Conservation (phyloP, 2,113 vertebrate species). For the Collichthys lucidus region DNA sequence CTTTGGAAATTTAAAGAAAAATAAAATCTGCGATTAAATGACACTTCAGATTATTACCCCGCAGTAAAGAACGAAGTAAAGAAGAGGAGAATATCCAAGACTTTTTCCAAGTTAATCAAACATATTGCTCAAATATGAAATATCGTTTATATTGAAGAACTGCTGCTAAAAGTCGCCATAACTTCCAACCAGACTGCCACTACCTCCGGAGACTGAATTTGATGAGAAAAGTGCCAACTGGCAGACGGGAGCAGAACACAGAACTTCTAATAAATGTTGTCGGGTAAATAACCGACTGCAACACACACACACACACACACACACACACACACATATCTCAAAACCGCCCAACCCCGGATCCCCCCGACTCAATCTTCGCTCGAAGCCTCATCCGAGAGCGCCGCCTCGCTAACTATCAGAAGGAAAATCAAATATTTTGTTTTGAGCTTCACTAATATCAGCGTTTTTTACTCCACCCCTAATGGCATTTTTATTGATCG, state of each 20-base stretch:
- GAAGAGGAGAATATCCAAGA: neutral
- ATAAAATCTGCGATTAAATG: neutral
- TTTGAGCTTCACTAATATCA: slow-evolving; percentile 97
- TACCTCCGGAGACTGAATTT: slow-evolving; percentile 89
- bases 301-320: slow-evolving; percentile 52
- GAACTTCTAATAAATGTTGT: slow-evolving; percentile 89
- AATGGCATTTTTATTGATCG: slow-evolving; percentile 99
- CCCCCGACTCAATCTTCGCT: slow-evolving; percentile 59
- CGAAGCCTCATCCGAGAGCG: slow-evolving; percentile 75
- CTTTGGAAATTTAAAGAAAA: neutral
- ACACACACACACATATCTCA: too few species aligned
- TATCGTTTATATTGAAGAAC: slow-evolving; percentile 14
- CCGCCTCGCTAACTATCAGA: slow-evolving; percentile 91
- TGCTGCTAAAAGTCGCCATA: slow-evolving; percentile 73
- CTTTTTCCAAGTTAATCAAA: slow-evolving; percentile 11
- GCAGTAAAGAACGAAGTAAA: neutral
- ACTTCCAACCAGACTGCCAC: slow-evolving; percentile 87
- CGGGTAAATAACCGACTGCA: slow-evolving; percentile 91
- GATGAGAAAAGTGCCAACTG: slow-evolving; percentile 88
- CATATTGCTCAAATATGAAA: neutral
- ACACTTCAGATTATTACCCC: slow-evolving; percentile 4
- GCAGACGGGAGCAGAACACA: slow-evolving; percentile 82
- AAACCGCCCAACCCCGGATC: neutral
- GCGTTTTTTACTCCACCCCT: slow-evolving; percentile 95
- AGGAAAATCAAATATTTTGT: slow-evolving; percentile 99